Conservation (phyloP, 2,888 invertebrate genomes). For the Digitonthophagus gazella region DNA sequence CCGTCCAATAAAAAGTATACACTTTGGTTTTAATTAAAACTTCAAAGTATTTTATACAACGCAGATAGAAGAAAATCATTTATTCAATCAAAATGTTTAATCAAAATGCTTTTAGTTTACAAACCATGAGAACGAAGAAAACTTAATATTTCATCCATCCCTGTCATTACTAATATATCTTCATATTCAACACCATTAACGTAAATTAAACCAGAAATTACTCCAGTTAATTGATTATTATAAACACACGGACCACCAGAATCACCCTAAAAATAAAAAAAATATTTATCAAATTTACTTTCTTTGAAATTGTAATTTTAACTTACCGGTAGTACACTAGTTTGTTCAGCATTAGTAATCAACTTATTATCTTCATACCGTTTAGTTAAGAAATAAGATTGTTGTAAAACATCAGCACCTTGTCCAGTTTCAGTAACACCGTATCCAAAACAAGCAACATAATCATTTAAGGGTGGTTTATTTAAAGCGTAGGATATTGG, state of each 20-base stretch:
- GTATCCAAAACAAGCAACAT: not conserved
- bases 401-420: not conserved
- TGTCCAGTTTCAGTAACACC: not conserved
- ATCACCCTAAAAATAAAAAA: not conserved
- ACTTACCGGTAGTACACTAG: not conserved
- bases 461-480: not conserved
- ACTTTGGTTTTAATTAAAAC: too few relatives aligned
- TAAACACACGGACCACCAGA: not conserved
- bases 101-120: not conserved
- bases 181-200: not conserved
- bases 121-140: not conserved
- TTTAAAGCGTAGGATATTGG: not conserved
- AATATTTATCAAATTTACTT: not conserved
- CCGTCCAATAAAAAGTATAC: too few relatives aligned
- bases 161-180: not conserved
- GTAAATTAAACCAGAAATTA: not conserved
- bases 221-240: not conserved
- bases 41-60: too few relatives aligned
- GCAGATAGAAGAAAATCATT: not conserved
- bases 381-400: not conserved
- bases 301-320: too few relatives aligned
- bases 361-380: not conserved
- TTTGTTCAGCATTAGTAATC: not conserved
- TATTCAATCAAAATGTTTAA: not conserved
- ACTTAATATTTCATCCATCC: not conserved